phyloP scores from a whole-genome alignment of 2,113 vertebrate genomes.

The Hemiscyllium ocellatum region DNA sequence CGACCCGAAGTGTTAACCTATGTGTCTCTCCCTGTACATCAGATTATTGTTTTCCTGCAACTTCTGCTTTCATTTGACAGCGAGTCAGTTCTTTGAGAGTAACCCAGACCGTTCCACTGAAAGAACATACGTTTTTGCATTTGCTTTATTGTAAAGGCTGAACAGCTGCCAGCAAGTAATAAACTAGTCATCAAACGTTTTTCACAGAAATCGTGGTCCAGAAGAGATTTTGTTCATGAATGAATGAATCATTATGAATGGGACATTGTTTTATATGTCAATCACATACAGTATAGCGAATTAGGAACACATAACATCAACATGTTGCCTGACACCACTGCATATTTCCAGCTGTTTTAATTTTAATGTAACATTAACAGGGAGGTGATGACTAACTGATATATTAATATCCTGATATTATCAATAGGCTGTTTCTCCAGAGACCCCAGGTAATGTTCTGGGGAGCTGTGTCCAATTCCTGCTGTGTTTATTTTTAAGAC shows the following conservation, averaged over 20 bases:
- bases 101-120: not conserved
- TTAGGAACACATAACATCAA: not conserved
- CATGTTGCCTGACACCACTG: no score
- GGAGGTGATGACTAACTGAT: no score
- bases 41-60: not conserved
- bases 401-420: no score
- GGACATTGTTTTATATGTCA: not conserved
- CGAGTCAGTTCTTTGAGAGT: not conserved
- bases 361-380: no score
- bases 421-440: no score
- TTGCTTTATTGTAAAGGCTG: not conserved
- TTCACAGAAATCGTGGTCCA: not conserved
- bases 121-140: not conserved
- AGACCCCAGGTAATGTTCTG: no score
- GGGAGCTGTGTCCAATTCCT: no score
- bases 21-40: not conserved
- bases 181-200: not conserved
- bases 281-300: not conserved
- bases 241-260: not conserved
- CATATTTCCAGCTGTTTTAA: no score
- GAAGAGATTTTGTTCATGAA: not conserved
- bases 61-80: not conserved
- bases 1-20: not conserved
- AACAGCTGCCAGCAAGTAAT: not conserved
- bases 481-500: no score